These are phyloP conservation scores for Oceanites oceanicus DNA, from an alignment of 2,113 vertebrate genomes.

Conservation along the genomic window DNA sequence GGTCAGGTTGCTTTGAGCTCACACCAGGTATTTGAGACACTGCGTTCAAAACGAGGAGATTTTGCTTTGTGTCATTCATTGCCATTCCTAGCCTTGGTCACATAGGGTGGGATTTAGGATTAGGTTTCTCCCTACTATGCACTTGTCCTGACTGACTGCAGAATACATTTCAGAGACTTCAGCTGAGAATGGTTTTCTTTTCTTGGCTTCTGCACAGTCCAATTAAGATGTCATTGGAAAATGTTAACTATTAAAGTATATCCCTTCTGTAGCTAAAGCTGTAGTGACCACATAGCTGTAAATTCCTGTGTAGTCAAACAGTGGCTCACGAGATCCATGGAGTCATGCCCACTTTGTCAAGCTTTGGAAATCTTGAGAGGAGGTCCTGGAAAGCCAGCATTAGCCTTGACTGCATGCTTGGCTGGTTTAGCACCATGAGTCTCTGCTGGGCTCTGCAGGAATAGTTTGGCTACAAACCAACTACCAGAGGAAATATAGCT, in stretches of 20 bases:
- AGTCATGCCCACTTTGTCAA: neutral
- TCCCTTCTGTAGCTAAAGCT: neutral
- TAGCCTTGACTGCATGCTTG: neutral
- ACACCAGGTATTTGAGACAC: neutral
- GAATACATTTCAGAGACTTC: neutral
- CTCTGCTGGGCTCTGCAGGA: slow-evolving; percentile 5
- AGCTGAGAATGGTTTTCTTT: neutral
- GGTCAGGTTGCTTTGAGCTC: neutral
- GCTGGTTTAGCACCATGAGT: neutral
- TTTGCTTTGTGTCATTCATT: neutral
- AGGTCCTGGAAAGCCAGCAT: neutral
- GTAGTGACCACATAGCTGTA: neutral
- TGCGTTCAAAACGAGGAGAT: neutral
- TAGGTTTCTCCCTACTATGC: neutral
- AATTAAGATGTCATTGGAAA: slow-evolving; percentile 6
- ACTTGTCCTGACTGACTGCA: neutral
- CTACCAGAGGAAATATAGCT: neutral
- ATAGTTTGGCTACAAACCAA: slow-evolving; percentile 1
- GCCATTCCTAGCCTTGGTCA: neutral
- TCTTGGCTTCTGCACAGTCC: neutral
- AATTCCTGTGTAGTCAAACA: neutral
- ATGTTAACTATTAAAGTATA: neutral
- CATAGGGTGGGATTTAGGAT: neutral
- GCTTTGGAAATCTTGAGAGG: slow-evolving; percentile 2
- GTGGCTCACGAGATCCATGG: slow-evolving; percentile 19